Conservation (phyloP, 2,888 invertebrate species). For the Troides aeacus region DNA sequence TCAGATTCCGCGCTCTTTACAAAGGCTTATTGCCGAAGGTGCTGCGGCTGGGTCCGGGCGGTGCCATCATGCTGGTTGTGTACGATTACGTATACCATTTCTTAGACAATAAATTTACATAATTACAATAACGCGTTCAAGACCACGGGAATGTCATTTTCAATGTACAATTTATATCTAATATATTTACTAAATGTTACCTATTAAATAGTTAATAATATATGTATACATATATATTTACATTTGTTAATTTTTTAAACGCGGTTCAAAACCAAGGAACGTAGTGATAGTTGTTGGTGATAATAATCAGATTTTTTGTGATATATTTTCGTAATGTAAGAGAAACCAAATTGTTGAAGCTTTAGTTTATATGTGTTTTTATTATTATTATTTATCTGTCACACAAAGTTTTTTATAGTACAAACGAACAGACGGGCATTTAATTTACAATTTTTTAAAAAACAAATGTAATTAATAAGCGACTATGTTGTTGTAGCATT, state of each 20-base stretch:
- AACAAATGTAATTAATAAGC: constrained; percentile 7
- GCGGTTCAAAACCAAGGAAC: constrained; percentile 16
- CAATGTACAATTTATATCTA: constrained; percentile 13
- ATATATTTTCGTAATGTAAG: constrained; percentile 13
- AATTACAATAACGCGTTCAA: constrained; percentile 28
- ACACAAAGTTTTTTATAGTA: constrained; percentile 16
- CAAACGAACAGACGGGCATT: constrained; percentile 26
- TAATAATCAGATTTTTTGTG: constrained; percentile 19
- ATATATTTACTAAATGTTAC: constrained; percentile 17
- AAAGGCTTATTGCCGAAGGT: constrained; percentile 96
- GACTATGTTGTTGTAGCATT: constrained; percentile 1
- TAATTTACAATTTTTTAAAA: constrained; percentile 14
- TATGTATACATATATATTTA: constrained; percentile 6
- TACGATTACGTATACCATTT: constrained; percentile 92
- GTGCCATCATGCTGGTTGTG: constrained; percentile 96
- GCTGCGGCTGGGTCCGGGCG: constrained; percentile 94
- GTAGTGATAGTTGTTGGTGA: constrained; percentile 24
- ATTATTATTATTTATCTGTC: constrained; percentile 8
- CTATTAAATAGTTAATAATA: constrained; percentile 3
- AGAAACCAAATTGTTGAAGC: constrained; percentile 10
- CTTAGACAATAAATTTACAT: constrained; percentile 75
- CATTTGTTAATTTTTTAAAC: neutral
- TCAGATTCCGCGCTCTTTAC: constrained; percentile 91
- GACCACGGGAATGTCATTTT: constrained; percentile 18
- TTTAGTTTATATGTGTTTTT: neutral